These are phyloP conservation scores for Scaeva pyrastri DNA, from an alignment of 2,888 invertebrate genomes.

Conservation along the genomic window DNA sequence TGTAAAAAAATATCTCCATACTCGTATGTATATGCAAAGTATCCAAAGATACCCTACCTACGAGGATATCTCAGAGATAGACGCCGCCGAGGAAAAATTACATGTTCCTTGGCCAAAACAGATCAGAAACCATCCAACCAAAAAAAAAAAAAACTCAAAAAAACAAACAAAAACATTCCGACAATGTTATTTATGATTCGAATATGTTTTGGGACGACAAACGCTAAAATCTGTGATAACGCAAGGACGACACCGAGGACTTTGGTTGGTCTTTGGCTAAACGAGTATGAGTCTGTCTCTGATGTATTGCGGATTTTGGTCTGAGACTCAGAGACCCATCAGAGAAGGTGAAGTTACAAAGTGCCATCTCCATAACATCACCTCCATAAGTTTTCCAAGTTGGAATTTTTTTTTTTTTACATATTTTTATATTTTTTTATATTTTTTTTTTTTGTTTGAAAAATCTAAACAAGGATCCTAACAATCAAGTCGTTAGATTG, in stretches of 20 bases:
- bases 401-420: too few species aligned
- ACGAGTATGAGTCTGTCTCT: slow-evolving; percentile 24
- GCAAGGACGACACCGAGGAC: slow-evolving; percentile 52
- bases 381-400: neutral
- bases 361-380: slow-evolving; percentile 33
- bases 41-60: slow-evolving; percentile 9
- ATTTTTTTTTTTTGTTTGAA: slow-evolving; percentile 28
- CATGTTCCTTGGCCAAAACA: slow-evolving; percentile 7
- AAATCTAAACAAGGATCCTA: slow-evolving; percentile 25
- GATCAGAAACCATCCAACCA: neutral
- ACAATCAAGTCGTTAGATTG: slow-evolving; percentile 17
- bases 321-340: slow-evolving; percentile 14
- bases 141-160: neutral
- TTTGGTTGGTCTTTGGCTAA: slow-evolving; percentile 26
- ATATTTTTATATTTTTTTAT: neutral
- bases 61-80: slow-evolving; percentile 23
- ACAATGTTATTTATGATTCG: slow-evolving; percentile 69
- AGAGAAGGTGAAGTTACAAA: slow-evolving; percentile 63
- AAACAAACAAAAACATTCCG: slow-evolving; percentile 21
- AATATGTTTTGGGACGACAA: slow-evolving; percentile 67
- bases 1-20: slow-evolving; percentile 61
- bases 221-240: slow-evolving; percentile 73
- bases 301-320: slow-evolving; percentile 61
- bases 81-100: slow-evolving; percentile 38
- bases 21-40: slow-evolving; percentile 69